phyloP scores from a whole-genome alignment of 2,113 vertebrate genomes.

The Phoxinus phoxinus region DNA sequence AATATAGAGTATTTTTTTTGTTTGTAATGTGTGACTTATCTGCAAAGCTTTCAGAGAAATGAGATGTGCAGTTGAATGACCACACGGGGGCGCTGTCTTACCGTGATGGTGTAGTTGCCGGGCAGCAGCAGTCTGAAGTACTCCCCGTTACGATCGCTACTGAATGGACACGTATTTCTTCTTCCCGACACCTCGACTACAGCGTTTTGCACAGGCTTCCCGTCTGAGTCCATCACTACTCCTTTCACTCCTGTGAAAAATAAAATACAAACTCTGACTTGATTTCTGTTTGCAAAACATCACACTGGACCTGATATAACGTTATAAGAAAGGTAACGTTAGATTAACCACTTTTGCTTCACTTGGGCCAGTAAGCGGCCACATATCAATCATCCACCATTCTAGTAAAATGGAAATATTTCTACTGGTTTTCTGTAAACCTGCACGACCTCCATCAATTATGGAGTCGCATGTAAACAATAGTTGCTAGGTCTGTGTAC shows the following conservation, averaged over 20 bases:
- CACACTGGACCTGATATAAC: no score
- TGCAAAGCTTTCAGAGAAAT: no score
- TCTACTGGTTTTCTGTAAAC: neutral
- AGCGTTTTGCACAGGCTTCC: slow-evolving; percentile 78
- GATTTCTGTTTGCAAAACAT: no score
- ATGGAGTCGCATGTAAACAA: neutral
- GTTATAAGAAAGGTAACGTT: no score
- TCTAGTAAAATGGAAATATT: neutral
- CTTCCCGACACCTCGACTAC: slow-evolving; percentile 85
- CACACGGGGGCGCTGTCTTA: slow-evolving; percentile 68
- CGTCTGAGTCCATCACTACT: slow-evolving; percentile 79
- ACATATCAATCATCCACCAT: no score
- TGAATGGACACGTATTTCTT: slow-evolving; percentile 84
- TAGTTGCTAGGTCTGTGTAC: neutral
- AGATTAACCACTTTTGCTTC: no score
- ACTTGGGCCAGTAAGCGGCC: no score
- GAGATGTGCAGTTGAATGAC: no score
- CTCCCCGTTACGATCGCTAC: slow-evolving; percentile 84
- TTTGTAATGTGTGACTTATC: neutral
- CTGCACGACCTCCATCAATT: neutral
- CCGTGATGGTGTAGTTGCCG: slow-evolving; percentile 86
- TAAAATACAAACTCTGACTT: neutral
- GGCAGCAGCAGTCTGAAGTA: slow-evolving; percentile 92
- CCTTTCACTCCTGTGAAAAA: slow-evolving; percentile 87
- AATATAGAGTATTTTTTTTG: neutral